Evolutionary conservation across 2,888 invertebrate species (phyloP).

Genomic region (Melinopterus prodromus): DNA sequence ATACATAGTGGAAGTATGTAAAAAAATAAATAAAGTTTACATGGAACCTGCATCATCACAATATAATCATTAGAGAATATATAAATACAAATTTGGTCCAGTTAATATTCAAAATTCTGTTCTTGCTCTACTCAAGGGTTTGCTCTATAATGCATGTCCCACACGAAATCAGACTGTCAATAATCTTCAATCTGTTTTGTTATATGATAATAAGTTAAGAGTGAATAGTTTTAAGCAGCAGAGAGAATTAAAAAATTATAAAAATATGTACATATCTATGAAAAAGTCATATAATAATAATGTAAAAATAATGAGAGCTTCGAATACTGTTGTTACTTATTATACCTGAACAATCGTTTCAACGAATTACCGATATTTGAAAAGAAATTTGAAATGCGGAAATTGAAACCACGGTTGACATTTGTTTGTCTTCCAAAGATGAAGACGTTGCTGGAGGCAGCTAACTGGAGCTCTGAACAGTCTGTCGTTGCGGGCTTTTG

Average conservation of each 20-base stretch:
- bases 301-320: neutral
- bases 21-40: no score
- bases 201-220: no score
- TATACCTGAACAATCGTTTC: conserved; percentile 43
- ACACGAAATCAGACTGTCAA: no score
- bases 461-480: neutral
- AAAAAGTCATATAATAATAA: neutral
- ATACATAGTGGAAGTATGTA: no score
- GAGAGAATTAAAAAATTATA: neutral
- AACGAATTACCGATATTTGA: conserved; percentile 42
- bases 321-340: conserved; percentile 28
- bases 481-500: neutral
- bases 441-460: conserved; percentile 39
- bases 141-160: no score
- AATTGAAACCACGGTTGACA: conserved; percentile 41
- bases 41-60: no score
- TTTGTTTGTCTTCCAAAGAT: conserved; percentile 43
- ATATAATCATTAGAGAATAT: no score
- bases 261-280: neutral
- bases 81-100: no score
- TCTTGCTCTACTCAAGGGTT: no score
- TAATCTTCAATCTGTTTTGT: no score
- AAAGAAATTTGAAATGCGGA: conserved; percentile 42
- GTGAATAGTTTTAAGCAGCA: no score
- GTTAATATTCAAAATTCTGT: no score